Base-by-base conservation (phyloP, 2,797 vertebrate genomes). In the Discoglossus pictus region DNA sequence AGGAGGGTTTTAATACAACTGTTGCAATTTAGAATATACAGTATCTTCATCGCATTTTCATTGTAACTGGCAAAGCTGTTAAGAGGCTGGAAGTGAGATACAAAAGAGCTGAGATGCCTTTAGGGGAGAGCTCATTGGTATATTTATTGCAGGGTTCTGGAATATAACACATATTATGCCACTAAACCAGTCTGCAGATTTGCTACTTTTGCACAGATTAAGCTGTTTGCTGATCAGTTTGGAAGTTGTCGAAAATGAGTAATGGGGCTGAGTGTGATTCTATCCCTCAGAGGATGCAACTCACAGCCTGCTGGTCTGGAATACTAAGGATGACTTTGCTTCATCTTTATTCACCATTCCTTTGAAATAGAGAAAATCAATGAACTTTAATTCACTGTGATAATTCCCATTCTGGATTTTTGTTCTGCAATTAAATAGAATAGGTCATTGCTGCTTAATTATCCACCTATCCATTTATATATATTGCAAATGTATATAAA, bases 221-320 rank as follows among this genome's bases (percentile, higher is more conserved):
- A 72, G 61, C 71, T 68, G 61, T 73, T 65, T 59, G 62, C 68
- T 44, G 76, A 67, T 77, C 46, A 55, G 63, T 71, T 59, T 31
- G 38, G 71, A 59, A 65, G 35, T 61, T 62, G 75, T 75, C 71
- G 50, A 68, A 68, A 65, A 75, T 73, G 63, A 72, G 61, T 59
- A 65, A 73, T 62, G 71, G n/a, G n/a, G 61, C 59, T 54, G 55
- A 58, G 64, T 48, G 65, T 15, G 36, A 39, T 56, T 60, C 48
- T 47, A 27, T 65, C 24, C 58, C 10, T 15, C 13, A 27, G 58
- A 59, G 68, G 59, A 20, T 51, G 25, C 23, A 58, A 50, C 53
- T 50, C 2, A 12, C 59, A 3, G 35, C 61, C 25, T 35, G 61
- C 68, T 43, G 53, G 52, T 64, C 17, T 7, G 34, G 61, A 71